Evolutionary conservation across 2,797 vertebrate genomes (phyloP).

Genomic region (Artibeus lituratus): DNA sequence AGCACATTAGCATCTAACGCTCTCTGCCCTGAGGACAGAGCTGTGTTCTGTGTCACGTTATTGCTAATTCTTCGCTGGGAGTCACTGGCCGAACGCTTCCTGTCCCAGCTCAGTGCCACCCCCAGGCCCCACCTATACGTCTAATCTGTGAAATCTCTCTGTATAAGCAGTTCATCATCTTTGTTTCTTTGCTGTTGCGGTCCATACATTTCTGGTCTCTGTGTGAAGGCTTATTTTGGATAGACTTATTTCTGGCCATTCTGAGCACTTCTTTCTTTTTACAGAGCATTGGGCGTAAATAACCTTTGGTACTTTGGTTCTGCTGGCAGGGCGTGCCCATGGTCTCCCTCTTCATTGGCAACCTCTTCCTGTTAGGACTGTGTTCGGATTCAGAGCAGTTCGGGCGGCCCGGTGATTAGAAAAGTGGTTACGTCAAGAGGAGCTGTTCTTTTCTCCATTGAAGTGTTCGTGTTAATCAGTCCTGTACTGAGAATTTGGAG

Average conservation of each 20-base stretch:
- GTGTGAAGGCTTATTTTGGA: constrained; percentile 29
- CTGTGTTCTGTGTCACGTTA: neutral
- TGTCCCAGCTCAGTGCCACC: neutral
- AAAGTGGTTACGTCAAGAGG: neutral
- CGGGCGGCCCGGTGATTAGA: neutral
- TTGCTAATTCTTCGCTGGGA: neutral
- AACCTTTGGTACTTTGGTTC: neutral
- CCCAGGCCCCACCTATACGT: neutral
- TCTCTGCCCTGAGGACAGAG: neutral
- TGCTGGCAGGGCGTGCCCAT: neutral
- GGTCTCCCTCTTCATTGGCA: neutral
- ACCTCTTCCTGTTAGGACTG: neutral
- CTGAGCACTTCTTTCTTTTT: neutral
- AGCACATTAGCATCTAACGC: neutral
- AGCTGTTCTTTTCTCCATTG: neutral
- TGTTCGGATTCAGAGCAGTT: neutral
- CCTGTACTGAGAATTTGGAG: neutral
- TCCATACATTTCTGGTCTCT: neutral
- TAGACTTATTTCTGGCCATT: neutral
- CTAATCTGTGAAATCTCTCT: neutral
- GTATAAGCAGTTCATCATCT: neutral
- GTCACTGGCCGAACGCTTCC: neutral
- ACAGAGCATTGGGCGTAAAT: neutral
- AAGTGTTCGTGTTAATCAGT: neutral
- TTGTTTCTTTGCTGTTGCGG: neutral